Percentiles rank a stretch among this genome's conserved stretches.
Evolutionary conservation across 2,797 vertebrate genomes (phyloP).

Genomic region (Sus cebifrons): DNA sequence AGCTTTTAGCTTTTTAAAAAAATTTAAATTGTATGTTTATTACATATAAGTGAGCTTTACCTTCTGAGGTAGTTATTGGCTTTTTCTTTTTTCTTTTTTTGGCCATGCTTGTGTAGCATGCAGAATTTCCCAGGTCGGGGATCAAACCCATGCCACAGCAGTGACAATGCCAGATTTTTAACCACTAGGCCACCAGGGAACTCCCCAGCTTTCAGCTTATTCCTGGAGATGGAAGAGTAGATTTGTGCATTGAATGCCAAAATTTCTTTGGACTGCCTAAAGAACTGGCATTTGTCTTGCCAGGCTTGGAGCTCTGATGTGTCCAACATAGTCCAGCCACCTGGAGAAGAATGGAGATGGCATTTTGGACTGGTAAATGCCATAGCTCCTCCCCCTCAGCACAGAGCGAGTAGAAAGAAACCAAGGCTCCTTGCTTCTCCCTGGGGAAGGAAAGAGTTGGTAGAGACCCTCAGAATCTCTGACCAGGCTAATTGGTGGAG

Average conservation of each 20-base stretch:
- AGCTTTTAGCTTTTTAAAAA: background rate
- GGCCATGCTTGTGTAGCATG: too few species aligned
- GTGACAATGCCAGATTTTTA: too few species aligned
- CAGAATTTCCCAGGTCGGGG: too few species aligned
- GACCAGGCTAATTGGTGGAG: background rate
- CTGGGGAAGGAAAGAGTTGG: background rate
- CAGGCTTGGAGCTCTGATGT: background rate
- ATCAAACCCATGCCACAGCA: too few species aligned
- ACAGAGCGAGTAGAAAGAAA: background rate
- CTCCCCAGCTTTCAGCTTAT: background rate
- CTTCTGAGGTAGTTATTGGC: too few species aligned
- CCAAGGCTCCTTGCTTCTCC: background rate
- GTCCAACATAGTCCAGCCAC: background rate
- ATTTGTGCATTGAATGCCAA: background rate
- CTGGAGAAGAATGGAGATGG: background rate
- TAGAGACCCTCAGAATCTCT: background rate
- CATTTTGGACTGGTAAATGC: background rate
- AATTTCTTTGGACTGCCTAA: background rate
- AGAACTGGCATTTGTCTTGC: conserved; percentile 11
- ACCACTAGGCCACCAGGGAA: too few species aligned
- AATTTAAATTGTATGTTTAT: too few species aligned
- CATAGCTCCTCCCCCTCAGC: background rate
- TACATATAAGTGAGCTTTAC: too few species aligned
- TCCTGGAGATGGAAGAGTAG: background rate
- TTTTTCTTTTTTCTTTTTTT: too few species aligned